Evolutionary conservation across 2,797 vertebrate species (phyloP).

Genomic region (Leptatherina wallacei): DNA sequence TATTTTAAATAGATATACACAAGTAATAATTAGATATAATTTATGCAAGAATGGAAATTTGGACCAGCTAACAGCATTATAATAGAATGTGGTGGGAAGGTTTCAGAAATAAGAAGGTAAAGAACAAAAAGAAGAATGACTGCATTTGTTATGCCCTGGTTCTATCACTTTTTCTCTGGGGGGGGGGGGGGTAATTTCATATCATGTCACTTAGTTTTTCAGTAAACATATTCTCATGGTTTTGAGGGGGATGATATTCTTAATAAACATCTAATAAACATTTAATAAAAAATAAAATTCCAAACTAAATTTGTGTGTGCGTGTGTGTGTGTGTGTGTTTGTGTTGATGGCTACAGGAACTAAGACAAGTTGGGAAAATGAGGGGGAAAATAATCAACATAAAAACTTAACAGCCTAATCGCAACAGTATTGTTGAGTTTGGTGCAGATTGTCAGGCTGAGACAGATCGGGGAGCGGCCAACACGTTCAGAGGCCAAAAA

Average conservation of each 20-base stretch:
- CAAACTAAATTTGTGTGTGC: too few relatives aligned
- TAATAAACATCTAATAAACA: not conserved
- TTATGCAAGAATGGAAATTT: not conserved
- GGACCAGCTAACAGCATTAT: not conserved
- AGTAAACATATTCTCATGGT: not conserved
- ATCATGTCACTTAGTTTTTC: too few relatives aligned
- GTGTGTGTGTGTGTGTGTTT: too few relatives aligned
- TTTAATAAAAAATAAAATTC: not conserved
- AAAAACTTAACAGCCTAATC: not conserved
- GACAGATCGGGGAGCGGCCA: not conserved
- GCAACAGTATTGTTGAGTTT: not conserved
- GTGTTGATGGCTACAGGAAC: not conserved
- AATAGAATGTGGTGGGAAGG: not conserved
- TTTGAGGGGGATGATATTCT: not conserved
- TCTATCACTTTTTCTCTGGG: too few relatives aligned
- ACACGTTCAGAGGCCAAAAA: constrained; percentile 59
- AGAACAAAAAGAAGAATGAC: not conserved
- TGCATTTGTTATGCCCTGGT: too few relatives aligned
- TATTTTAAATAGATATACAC: not conserved
- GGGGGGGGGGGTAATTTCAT: too few relatives aligned
- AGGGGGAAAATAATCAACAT: not conserved
- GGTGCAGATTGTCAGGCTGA: not conserved
- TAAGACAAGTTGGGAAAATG: not conserved
- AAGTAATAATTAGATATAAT: not conserved
- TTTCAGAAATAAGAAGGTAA: not conserved